Conservation (phyloP, 2,888 invertebrate genomes). For the Temnothorax unifasciatus region DNA sequence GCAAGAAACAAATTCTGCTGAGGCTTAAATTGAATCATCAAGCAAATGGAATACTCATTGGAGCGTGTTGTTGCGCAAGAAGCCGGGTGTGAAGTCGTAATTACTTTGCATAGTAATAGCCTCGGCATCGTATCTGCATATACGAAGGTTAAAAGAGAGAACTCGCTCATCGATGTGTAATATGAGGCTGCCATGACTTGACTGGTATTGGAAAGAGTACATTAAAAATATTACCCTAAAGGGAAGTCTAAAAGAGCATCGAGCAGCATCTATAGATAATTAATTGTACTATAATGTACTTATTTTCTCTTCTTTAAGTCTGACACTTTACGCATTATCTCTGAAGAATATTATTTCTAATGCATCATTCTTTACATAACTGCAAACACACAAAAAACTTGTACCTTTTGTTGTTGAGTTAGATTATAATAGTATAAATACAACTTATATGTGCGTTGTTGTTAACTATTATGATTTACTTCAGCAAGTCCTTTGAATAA, state of each 20-base stretch:
- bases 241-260: neutral
- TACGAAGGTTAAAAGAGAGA: constrained; percentile 16
- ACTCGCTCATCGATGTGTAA: constrained; percentile 10
- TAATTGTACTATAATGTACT: neutral
- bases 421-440: neutral
- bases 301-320: neutral
- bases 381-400: neutral
- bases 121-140: constrained; percentile 33
- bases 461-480: no score
- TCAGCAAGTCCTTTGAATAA: constrained; percentile 71
- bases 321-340: neutral
- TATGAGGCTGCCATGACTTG: neutral
- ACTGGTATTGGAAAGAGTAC: constrained; percentile 10
- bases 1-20: constrained; percentile 3
- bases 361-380: constrained; percentile 3
- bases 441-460: no score
- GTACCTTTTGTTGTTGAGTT: neutral
- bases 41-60: constrained; percentile 32
- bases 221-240: constrained; percentile 28
- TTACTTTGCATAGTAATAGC: constrained; percentile 49
- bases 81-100: constrained; percentile 46
- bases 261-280: constrained; percentile 9
- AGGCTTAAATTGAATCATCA: constrained; percentile 44
- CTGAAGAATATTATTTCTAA: neutral
- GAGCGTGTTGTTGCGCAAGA: constrained; percentile 22